Evolutionary conservation across 2,888 invertebrate species (phyloP), one percentile per base, ranked within the genome.

Genomic region (Apotomis turbidana): DNA sequence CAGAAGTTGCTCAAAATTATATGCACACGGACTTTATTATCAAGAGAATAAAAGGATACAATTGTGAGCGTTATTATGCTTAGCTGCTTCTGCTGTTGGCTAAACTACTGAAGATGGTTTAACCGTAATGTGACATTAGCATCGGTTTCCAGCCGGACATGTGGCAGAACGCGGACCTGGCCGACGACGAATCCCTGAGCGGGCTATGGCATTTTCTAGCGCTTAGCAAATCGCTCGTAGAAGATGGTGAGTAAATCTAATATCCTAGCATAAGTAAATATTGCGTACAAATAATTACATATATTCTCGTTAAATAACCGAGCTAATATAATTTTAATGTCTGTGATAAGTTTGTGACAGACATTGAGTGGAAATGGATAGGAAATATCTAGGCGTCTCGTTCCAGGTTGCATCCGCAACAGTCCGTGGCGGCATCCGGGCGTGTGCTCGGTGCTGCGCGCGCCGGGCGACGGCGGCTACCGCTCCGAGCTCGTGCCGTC

Each of bases 161-260:
- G 76, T 95, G 95, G 88, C 96, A 96, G 83, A 98, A 98, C 88
- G 97, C 96, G 0, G 96, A 97, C 78, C 85, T 96, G 70, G 96
- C 97, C 0, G 95, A 97, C 61, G 97, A 97, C 81, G 95, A 95
- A 52, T 94, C 95, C 41, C 87, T 98, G 52, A 95, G 95, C 78
- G 96, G 95, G 74, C 94, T 98, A 13, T 99, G 98, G 98, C 95
- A 96, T 74, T 97, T 97, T 95, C 87, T 98, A 72, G 95, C 96
- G 75, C 93, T 96, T 73, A 95, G 97, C 93, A 94, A 95, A 78
- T 95, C 95, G 75, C 88, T 96, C 75, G 95, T 96, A 51, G 95
- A 96, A 82, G 96, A 96, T 76, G 95, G 95, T 86, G 84, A 91
- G 82, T 36, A 27, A 27, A 27, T 27, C 27, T 27, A 27, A 27